Percentiles rank a stretch among this genome's conserved stretches.
These are phyloP conservation scores for Arctia plantaginis DNA, from an alignment of 2,888 invertebrate genomes.

Conservation along the genomic window DNA sequence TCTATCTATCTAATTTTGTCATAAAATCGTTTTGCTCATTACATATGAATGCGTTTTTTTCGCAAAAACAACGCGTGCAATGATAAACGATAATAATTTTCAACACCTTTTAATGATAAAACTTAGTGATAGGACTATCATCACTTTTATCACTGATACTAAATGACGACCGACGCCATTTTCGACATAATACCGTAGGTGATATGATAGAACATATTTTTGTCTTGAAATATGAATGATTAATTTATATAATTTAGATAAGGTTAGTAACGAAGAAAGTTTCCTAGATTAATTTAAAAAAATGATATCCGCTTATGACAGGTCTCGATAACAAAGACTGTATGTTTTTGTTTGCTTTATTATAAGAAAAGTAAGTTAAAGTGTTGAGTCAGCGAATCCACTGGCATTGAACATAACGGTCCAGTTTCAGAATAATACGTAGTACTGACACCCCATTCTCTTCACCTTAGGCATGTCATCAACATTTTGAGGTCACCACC, in stretches of 20 bases:
- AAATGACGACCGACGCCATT: background rate
- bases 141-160: background rate
- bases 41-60: constrained; percentile 28
- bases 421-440: constrained; percentile 4
- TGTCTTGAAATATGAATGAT: background rate
- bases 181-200: background rate
- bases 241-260: background rate
- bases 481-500: constrained; percentile 50
- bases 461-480: constrained; percentile 38
- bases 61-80: constrained; percentile 32
- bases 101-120: constrained; percentile 29
- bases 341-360: background rate
- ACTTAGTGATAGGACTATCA: constrained; percentile 13
- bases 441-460: constrained; percentile 23
- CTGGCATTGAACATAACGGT: background rate
- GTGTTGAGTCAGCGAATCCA: background rate
- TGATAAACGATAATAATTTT: constrained; percentile 45
- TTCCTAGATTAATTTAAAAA: background rate
- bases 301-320: background rate
- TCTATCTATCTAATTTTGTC: constrained; percentile 29
- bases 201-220: background rate
- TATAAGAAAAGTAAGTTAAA: background rate
- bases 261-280: background rate
- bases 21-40: constrained; percentile 16
- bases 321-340: background rate